Evolutionary conservation across 2,888 invertebrate species (phyloP).

Genomic region (Cantharis flavilabris): DNA sequence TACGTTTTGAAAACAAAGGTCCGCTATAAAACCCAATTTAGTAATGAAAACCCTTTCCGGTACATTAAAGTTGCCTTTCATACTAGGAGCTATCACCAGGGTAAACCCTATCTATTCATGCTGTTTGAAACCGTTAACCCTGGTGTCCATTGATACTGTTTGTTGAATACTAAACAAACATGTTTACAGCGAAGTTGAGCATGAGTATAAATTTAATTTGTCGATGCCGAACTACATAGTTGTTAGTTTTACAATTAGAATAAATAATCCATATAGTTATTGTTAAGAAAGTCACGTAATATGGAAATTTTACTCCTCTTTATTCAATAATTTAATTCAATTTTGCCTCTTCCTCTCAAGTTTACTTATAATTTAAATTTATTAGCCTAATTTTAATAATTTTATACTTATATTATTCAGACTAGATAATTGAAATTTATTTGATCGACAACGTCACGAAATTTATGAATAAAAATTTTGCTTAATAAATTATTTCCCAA

Average conservation of each 20-base stretch:
- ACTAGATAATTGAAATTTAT: conserved; percentile 5
- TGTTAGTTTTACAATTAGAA: conserved; percentile 7
- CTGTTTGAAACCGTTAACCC: conserved; percentile 6
- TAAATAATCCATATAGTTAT: conserved; percentile 2
- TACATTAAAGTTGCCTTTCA: conserved; percentile 9
- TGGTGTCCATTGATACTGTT: conserved; percentile 11
- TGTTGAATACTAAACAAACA: conserved; percentile 10
- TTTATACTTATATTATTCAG: background rate
- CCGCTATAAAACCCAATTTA: conserved; percentile 12
- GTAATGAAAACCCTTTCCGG: conserved; percentile 2
- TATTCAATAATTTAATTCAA: conserved; percentile 11
- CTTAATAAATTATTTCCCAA: background rate
- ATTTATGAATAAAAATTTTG: background rate
- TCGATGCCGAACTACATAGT: conserved; percentile 1
- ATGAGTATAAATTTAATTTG: conserved; percentile 10
- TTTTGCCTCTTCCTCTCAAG: conserved; percentile 1
- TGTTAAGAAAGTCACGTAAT: conserved; percentile 13
- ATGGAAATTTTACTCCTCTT: conserved; percentile 11
- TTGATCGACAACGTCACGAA: conserved; percentile 1
- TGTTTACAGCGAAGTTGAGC: conserved; percentile 9
- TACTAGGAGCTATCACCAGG: conserved; percentile 8
- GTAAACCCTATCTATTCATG: conserved; percentile 9
- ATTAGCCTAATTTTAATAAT: conserved; percentile 1
- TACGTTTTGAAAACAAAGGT: conserved; percentile 11
- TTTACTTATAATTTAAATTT: conserved; percentile 2